Evolutionary conservation across 2,888 invertebrate species (phyloP), one percentile per base, ranked within the genome.

Genomic region (Meghimatium bilineatum): DNA sequence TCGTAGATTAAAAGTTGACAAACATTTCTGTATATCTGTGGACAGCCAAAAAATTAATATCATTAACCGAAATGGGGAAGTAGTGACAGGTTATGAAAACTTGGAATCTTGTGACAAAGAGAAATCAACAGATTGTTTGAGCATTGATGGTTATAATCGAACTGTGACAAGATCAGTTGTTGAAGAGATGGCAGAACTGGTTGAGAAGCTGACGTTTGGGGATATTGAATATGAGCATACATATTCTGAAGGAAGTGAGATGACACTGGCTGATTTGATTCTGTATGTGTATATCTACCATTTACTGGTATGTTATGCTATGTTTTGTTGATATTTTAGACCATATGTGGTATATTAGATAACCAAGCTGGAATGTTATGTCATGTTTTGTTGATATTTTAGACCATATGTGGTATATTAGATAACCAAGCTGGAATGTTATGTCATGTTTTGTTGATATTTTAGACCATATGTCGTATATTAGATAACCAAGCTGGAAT

Each of bases 221-320:
- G 89, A 91, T 72, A 83, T 90, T 74, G 85, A 88, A 44, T 88
- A 93, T 79, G 89, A 92, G 63, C 97, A 98, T 92, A 94, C 95
- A 78, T 98, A 95, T 94, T 96, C 97, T 2, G 97, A 98, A 94
- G 97, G 97, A 0, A 95, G 96, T 1, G 95, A 95, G 87, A 95
- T 97, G 90, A 97, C 97, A 0, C 94, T 98, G 88, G 96, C 97
- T 6, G 98, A 98, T 94, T 92, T 97, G 67, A 95, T 98, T 85
- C 94, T 98, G 83, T 95, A 96, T 96, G 96, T 90, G 95, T 96
- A 90, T 94, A 95, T 89, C 32, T 91, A 91, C 83, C 86, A 89
- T 85, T 87, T 93, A 23, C 71, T 92, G 87, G 93, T 93, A 90
- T 89, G 92, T 71, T 56, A 26, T 63, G n/a, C n/a, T 6, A 5